Evolutionary conservation across 2,888 invertebrate species (phyloP).

Genomic region (Mythimna ferrago): DNA sequence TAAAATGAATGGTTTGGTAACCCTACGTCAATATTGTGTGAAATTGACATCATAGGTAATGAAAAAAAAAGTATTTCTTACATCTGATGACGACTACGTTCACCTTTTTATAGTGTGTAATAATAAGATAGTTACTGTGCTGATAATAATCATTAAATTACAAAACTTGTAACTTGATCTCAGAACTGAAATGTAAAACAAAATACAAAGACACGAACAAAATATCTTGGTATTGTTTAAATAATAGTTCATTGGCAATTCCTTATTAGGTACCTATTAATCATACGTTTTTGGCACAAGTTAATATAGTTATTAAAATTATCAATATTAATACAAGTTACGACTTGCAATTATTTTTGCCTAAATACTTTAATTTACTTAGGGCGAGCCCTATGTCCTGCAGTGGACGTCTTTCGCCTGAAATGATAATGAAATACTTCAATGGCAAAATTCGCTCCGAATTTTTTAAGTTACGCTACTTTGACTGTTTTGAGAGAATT

Average conservation of each 20-base stretch:
- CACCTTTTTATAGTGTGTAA: background rate
- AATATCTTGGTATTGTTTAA: slow-evolving; percentile 10
- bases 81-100: background rate
- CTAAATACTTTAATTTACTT: background rate
- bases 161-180: background rate
- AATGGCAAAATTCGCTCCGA: slow-evolving; percentile 8
- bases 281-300: slow-evolving; percentile 37
- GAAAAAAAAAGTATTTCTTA: background rate
- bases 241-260: slow-evolving; percentile 23
- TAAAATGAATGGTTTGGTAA: background rate
- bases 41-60: background rate
- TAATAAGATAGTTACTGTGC: background rate
- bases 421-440: slow-evolving; percentile 3
- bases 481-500: slow-evolving; percentile 6
- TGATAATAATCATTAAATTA: slow-evolving; percentile 1
- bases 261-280: slow-evolving; percentile 20
- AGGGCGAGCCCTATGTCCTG: too few relatives aligned
- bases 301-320: slow-evolving; percentile 4
- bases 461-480: slow-evolving; percentile 7
- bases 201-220: background rate
- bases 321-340: slow-evolving; percentile 10
- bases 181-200: slow-evolving; percentile 12
- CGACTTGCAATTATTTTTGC: slow-evolving; percentile 8
- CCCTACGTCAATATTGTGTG: background rate
- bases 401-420: too few relatives aligned